Percentiles rank a stretch among this genome's conserved stretches.
These are phyloP conservation scores for Clitarchus hookeri DNA, from an alignment of 2,888 invertebrate species.

Conservation along the genomic window DNA sequence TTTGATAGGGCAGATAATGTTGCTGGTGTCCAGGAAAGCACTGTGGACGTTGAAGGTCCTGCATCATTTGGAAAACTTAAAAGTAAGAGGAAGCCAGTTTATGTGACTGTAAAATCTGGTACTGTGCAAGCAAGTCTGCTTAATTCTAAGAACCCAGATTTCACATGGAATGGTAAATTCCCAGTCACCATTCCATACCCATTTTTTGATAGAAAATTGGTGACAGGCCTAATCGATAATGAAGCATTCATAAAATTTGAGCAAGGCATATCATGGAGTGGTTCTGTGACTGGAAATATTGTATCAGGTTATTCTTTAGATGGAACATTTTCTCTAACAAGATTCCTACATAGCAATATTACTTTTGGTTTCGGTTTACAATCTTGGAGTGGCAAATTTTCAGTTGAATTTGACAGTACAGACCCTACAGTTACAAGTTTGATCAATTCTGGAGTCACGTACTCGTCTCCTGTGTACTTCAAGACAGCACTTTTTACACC, in stretches of 20 bases:
- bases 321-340: not conserved
- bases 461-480: constrained; percentile 14
- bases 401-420: not conserved
- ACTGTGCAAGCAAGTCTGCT: not conserved
- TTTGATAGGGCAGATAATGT: not conserved
- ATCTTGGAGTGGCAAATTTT: constrained; percentile 2
- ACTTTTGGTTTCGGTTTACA: constrained; percentile 7
- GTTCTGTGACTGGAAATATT: not conserved
- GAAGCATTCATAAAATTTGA: constrained; percentile 2
- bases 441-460: not conserved
- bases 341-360: not conserved
- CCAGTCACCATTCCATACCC: not conserved
- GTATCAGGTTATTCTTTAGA: not conserved
- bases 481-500: not conserved
- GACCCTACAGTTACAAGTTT: constrained; percentile 6
- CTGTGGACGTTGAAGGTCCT: not conserved
- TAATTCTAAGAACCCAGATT: not conserved
- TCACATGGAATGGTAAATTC: constrained; percentile 6
- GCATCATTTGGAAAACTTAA: not conserved
- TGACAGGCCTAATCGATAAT: not conserved
- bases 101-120: not conserved
- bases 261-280: constrained; percentile 4
- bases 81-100: not conserved
- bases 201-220: constrained; percentile 3
- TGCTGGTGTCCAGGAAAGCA: not conserved